A percentile compares a stretch with the other conserved stretches of the same genome.
Evolutionary conservation across 2,113 vertebrate genomes (phyloP).

Genomic region (Gallinago undulata): DNA sequence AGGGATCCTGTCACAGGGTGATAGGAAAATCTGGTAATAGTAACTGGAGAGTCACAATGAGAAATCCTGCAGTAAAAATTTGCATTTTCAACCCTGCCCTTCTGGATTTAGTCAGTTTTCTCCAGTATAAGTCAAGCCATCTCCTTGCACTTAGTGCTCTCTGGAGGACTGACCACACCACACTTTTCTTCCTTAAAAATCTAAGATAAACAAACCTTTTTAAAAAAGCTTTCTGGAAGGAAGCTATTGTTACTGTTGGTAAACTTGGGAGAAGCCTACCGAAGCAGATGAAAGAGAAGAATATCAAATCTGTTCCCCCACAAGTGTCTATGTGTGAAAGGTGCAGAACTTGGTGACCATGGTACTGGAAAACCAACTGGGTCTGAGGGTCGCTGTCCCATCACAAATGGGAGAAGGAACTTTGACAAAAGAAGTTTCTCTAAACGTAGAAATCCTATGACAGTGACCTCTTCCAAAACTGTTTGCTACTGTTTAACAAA

Average conservation of each 20-base stretch:
- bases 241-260: neutral
- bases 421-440: neutral
- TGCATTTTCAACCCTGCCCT: neutral
- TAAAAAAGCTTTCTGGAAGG: neutral
- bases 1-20: neutral
- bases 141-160: neutral
- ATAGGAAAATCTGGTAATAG: neutral
- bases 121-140: neutral
- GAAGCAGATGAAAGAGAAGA: neutral
- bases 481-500: neutral
- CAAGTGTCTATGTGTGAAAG: rapidly evolving
- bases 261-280: neutral
- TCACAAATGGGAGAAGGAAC: neutral
- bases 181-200: neutral
- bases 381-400: neutral
- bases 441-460: neutral
- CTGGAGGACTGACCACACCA: neutral
- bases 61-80: neutral
- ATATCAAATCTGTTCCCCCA: neutral
- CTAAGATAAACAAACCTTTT: neutral
- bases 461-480: neutral
- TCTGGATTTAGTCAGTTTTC: neutral
- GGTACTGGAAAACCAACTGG: neutral
- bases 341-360: neutral
- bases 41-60: neutral